Percentiles rank a stretch among this genome's conserved stretches.
Conservation (phyloP, 2,888 invertebrate species). For the Incurvaria masculella region DNA sequence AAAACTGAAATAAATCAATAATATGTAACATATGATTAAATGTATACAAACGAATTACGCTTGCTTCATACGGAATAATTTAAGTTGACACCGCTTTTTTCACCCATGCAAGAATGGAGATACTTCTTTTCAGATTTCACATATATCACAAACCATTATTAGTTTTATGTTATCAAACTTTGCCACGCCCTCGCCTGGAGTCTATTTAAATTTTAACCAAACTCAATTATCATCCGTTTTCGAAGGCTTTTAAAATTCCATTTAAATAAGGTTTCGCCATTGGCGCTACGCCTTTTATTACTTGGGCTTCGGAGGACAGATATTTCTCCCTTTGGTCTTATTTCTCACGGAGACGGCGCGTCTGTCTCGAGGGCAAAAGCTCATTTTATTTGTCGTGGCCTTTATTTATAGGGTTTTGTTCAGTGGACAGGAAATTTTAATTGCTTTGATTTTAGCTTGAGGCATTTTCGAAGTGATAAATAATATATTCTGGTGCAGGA, state of each 20-base stretch:
- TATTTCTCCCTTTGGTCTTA: background rate
- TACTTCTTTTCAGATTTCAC: too few species aligned
- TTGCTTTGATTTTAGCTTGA: background rate
- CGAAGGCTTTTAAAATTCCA: slow-evolving; percentile 20
- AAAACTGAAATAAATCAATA: too few species aligned
- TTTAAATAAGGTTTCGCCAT: slow-evolving; percentile 31
- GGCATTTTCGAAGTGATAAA: background rate
- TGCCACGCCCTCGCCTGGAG: slow-evolving; percentile 34
- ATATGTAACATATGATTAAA: too few species aligned
- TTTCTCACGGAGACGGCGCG: background rate
- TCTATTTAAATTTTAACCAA: slow-evolving; percentile 24
- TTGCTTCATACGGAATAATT: too few species aligned
- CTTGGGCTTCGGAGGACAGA: background rate
- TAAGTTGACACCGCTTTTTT: too few species aligned
- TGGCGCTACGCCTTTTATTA: slow-evolving; percentile 18
- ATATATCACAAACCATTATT: background rate
- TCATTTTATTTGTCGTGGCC: slow-evolving; percentile 2
- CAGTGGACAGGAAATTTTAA: background rate
- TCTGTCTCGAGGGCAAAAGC: slow-evolving; percentile 5
- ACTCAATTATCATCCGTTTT: slow-evolving; percentile 36
- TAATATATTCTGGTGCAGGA: too few species aligned
- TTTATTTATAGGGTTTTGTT: slow-evolving; percentile 9
- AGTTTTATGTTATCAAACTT: background rate
- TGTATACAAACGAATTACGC: too few species aligned
- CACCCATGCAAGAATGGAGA: too few species aligned